Percentiles rank a stretch among this genome's conserved stretches.
These are phyloP conservation scores for Lycaon pictus DNA, from an alignment of 2,113 vertebrate species.

Conservation along the genomic window DNA sequence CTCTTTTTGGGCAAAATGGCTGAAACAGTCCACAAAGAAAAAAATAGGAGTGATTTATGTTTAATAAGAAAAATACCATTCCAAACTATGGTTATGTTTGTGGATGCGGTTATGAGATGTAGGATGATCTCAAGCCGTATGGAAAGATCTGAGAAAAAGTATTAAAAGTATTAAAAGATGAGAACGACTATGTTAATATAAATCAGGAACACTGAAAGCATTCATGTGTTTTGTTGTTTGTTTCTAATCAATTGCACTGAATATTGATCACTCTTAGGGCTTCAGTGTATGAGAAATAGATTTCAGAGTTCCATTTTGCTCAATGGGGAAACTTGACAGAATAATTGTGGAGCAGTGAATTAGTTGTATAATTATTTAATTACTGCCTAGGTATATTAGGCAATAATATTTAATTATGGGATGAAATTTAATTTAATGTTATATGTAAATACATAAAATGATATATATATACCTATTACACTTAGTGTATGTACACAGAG, in stretches of 20 bases:
- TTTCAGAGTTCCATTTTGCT: not conserved
- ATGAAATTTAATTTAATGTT: not conserved
- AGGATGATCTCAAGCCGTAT: not conserved
- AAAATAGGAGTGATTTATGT: not conserved
- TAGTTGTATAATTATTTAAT: conserved; percentile 2
- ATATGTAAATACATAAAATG: not conserved
- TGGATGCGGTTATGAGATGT: not conserved
- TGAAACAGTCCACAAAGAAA: not conserved
- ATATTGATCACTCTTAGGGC: not conserved
- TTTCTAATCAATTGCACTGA: not conserved
- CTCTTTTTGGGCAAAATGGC: not conserved
- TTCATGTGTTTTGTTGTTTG: not conserved
- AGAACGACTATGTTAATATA: not conserved
- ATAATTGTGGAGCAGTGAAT: not conserved
- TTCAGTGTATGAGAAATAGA: not conserved
- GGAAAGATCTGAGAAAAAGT: not conserved
- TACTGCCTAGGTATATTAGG: not conserved
- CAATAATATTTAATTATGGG: not conserved
- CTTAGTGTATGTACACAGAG: not conserved
- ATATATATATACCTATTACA: not conserved
- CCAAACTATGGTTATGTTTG: not conserved
- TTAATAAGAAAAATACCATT: not conserved
- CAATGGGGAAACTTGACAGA: not conserved
- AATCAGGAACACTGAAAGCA: not conserved
- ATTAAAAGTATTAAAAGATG: not conserved